Evolutionary conservation across 2,113 vertebrate genomes (phyloP).

Genomic region (Colinus virginianus): DNA sequence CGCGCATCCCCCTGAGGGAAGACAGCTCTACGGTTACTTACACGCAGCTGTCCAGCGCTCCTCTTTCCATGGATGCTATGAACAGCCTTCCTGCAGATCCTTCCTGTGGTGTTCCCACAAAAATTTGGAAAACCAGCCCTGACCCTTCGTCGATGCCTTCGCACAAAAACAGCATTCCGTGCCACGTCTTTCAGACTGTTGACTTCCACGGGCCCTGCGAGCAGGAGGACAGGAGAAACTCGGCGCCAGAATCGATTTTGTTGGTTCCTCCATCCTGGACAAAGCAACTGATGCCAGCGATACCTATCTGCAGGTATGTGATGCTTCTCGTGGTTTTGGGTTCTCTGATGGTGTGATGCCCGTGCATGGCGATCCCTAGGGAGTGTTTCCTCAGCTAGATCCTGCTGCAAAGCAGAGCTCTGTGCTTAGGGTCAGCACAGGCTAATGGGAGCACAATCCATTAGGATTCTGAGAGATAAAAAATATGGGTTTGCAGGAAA

Average conservation of each 20-base stretch:
- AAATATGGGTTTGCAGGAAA: neutral
- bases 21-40: slow-evolving; percentile 76
- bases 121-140: slow-evolving; percentile 91
- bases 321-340: neutral
- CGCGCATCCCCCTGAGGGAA: slow-evolving; percentile 75
- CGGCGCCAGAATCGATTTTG: slow-evolving; percentile 86
- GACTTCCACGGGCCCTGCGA: slow-evolving; percentile 90
- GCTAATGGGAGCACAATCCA: neutral
- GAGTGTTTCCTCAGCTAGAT: neutral
- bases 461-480: neutral
- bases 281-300: slow-evolving; percentile 90
- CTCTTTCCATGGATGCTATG: slow-evolving; percentile 84
- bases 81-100: slow-evolving; percentile 83
- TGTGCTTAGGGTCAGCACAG: neutral
- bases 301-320: slow-evolving; percentile 91
- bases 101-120: slow-evolving; percentile 87
- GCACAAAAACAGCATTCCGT: slow-evolving; percentile 83
- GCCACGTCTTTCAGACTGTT: slow-evolving; percentile 80
- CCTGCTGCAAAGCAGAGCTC: neutral
- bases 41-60: slow-evolving; percentile 72
- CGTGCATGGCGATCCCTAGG: neutral
- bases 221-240: slow-evolving; percentile 88
- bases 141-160: slow-evolving; percentile 85
- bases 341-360: neutral
- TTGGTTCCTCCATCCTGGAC: slow-evolving; percentile 92